Conservation (phyloP, 2,113 vertebrate species). For the Dendropsophus ebraccatus region DNA sequence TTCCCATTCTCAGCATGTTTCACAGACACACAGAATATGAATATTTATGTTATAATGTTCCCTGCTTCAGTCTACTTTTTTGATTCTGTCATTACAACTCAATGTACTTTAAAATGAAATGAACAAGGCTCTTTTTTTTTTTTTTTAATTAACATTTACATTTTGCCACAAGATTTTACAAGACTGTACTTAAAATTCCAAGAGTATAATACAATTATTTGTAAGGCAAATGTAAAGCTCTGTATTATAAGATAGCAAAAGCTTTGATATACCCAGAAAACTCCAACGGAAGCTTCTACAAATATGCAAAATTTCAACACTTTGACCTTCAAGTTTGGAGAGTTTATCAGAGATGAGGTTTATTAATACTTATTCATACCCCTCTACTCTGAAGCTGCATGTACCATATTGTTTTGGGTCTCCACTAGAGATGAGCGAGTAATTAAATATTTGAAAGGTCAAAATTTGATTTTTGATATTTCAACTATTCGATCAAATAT, state of each 20-base stretch:
- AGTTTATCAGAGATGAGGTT: too few relatives aligned
- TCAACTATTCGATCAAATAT: too few relatives aligned
- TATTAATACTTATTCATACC: too few relatives aligned
- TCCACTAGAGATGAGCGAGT: too few relatives aligned
- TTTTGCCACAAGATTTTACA: not conserved
- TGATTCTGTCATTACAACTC: slow-evolving; percentile 1
- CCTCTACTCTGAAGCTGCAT: too few relatives aligned
- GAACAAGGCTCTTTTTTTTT: not conserved
- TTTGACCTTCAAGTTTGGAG: not conserved
- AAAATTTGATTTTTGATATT: too few relatives aligned
- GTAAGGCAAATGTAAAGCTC: not conserved
- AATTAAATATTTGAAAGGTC: too few relatives aligned
- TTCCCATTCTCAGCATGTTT: slow-evolving; percentile 32
- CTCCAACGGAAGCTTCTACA: not conserved
- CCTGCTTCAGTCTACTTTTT: not conserved
- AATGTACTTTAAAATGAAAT: not conserved
- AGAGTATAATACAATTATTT: not conserved
- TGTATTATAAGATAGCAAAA: not conserved
- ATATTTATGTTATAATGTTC: slow-evolving; percentile 29
- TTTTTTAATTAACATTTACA: not conserved
- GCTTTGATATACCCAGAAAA: not conserved
- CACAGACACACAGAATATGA: slow-evolving; percentile 10
- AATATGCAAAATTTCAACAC: not conserved
- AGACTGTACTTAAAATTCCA: not conserved
- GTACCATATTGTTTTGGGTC: too few relatives aligned